Base-by-base conservation (phyloP, 1,140 invertebrate species). In the Hirudo medicinalis region DNA sequence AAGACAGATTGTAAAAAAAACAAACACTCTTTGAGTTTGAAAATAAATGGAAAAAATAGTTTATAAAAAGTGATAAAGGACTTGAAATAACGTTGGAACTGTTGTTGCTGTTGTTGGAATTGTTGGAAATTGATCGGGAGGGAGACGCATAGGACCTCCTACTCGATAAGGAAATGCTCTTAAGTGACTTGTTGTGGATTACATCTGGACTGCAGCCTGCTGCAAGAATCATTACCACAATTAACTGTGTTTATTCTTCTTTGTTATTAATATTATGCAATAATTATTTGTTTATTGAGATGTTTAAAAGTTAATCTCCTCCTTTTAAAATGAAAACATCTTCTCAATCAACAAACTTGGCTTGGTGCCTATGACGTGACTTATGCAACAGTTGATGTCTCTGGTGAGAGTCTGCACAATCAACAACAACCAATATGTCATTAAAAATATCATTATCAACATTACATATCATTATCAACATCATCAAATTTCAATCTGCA, bases 401-500 rank as follows among this genome's bases (percentile, higher is more conserved):
- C 8, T 25, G 2, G 43, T 74, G 69, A 32, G 70, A 57, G 69
- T 71, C 72, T 17, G 71, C 63, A 36, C 40, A 43, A 43, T 54
- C 54, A 63, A 71, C 22, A 29, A 54, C 67, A 22, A 68, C 54
- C 17, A 43, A 22, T 15, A 72, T 32, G 43, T 36, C 27, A 67
- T 13, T 29, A 67, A 20, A 40, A 68, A 68, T 20, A 36, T 68
- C 67, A 63, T 63, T 15, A 63, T 20, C 54, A 60, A 20, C n/a
- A 66, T 36, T 25, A 40, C 9, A 15, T 25, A 68, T 25, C 67
- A 68, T 13, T 17, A 40, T 32, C 67, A 67, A 22, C n/a, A 4
- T 67, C 20, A 25, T 27, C 25, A 69, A 67, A 55, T 72, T 72
- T 32, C 69, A 43, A 40, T 67, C 17, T 49, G 54, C 60, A 25